phyloP scores from a whole-genome alignment of 2,888 invertebrate genomes.

The Chloroclysta siterata region DNA sequence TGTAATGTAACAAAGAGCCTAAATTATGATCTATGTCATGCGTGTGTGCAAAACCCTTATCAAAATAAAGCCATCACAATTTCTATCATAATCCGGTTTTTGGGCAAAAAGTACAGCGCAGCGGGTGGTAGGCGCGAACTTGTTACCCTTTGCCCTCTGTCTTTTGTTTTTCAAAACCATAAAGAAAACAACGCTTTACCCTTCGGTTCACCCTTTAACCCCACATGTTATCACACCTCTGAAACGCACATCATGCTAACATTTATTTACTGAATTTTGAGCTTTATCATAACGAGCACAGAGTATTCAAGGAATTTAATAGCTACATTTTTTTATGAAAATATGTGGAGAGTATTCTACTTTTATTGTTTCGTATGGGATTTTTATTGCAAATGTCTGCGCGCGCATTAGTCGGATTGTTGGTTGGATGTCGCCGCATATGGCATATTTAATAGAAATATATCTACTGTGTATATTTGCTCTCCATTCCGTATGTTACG shows the following conservation, averaged over 20 bases:
- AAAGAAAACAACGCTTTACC: constrained; percentile 77
- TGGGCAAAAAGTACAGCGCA: constrained; percentile 59
- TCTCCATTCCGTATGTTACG: constrained; percentile 56
- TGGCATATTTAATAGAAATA: constrained; percentile 48
- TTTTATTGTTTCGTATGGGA: constrained; percentile 59
- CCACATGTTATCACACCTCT: constrained; percentile 61
- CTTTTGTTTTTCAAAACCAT: constrained; percentile 64
- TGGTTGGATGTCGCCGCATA: constrained; percentile 60
- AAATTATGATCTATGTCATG: neutral
- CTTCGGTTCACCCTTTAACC: constrained; percentile 71
- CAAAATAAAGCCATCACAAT: constrained; percentile 63
- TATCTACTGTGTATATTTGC: constrained; percentile 20
- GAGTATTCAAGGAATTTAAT: constrained; percentile 33
- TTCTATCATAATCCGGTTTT: constrained; percentile 61
- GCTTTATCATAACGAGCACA: constrained; percentile 35
- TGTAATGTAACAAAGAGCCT: neutral
- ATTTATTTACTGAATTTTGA: constrained; percentile 32
- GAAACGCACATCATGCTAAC: constrained; percentile 49
- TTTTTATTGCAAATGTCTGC: constrained; percentile 72
- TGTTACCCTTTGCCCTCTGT: constrained; percentile 73
- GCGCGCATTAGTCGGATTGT: constrained; percentile 68
- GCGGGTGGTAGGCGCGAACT: constrained; percentile 74
- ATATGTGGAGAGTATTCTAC: constrained; percentile 47
- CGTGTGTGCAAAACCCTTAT: constrained; percentile 12
- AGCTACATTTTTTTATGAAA: constrained; percentile 34